phyloP scores from a whole-genome alignment of 2,797 vertebrate species.

The Acanthurus tractus region DNA sequence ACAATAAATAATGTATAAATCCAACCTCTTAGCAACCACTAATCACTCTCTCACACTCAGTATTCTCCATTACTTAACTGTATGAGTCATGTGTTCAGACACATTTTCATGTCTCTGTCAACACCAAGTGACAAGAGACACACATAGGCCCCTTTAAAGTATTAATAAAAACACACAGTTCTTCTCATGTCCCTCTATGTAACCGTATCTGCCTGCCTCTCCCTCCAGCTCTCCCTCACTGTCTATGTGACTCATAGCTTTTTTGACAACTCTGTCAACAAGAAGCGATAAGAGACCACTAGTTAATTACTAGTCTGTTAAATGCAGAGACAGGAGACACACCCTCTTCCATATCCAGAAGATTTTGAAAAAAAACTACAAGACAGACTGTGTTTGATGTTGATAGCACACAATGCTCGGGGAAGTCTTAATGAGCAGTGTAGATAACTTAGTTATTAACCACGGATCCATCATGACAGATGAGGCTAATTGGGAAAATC shows the following conservation, averaged over 20 bases:
- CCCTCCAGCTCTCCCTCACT: constrained; percentile 45
- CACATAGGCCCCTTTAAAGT: constrained; percentile 57
- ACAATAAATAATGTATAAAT: constrained; percentile 58
- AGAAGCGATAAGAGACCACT: constrained; percentile 67
- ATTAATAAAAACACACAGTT: constrained; percentile 58
- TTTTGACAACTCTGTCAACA: constrained; percentile 75
- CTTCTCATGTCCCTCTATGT: constrained; percentile 28
- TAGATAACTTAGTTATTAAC: constrained; percentile 70
- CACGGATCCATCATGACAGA: constrained; percentile 48
- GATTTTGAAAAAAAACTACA: constrained; percentile 30
- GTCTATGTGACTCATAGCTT: constrained; percentile 65
- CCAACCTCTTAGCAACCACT: constrained; percentile 52
- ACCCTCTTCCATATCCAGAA: constrained; percentile 54
- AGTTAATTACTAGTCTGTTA: constrained; percentile 74
- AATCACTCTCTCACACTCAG: constrained; percentile 11
- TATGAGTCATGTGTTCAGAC: constrained; percentile 64
- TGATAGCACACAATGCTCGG: constrained; percentile 56
- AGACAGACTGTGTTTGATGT: constrained; percentile 65
- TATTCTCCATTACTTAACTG: constrained; percentile 29
- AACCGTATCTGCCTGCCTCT: constrained; percentile 39
- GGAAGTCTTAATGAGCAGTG: constrained; percentile 68
- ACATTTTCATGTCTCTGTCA: constrained; percentile 66
- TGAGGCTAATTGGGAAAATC: constrained; percentile 63
- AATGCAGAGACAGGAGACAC: constrained; percentile 66
- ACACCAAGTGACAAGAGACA: constrained; percentile 63